Percentiles rank a stretch among this genome's conserved stretches.
These are phyloP conservation scores for Chondrilla cf. caribensis DNA, from an alignment of 37 sponge, comb jelly and placozoan species.

Conservation along the genomic window DNA sequence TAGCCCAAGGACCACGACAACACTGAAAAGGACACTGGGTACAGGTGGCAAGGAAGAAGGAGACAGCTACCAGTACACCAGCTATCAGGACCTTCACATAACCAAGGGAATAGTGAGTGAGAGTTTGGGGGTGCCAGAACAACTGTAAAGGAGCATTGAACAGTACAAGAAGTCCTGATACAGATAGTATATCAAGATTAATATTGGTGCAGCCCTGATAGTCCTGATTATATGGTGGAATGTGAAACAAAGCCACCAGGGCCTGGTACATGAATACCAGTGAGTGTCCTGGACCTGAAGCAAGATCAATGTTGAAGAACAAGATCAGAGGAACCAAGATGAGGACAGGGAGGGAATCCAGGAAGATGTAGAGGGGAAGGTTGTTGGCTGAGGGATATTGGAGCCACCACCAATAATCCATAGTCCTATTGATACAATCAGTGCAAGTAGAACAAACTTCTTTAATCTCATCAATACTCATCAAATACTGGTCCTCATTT, in stretches of 20 bases:
- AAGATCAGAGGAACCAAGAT: not conserved
- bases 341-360: not conserved
- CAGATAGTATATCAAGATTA: not conserved
- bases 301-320: constrained; percentile 23
- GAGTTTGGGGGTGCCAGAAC: not conserved
- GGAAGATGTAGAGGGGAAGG: not conserved
- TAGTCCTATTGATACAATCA: no score
- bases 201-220: no score
- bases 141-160: no score
- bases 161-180: not conserved
- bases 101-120: not conserved
- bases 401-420: no score
- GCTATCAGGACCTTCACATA: not conserved
- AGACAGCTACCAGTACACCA: not conserved
- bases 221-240: not conserved
- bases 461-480: no score
- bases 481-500: no score
- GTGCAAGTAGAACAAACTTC: no score
- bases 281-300: constrained; percentile 12
- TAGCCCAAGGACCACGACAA: not conserved
- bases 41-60: not conserved
- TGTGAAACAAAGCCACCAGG: not conserved
- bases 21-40: not conserved
- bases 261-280: constrained; percentile 1
- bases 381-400: no score